A percentile compares a stretch with the other conserved stretches of the same genome.
phyloP scores from a whole-genome alignment of 2,888 invertebrate genomes.

The Pandemis cinnamomeana region DNA sequence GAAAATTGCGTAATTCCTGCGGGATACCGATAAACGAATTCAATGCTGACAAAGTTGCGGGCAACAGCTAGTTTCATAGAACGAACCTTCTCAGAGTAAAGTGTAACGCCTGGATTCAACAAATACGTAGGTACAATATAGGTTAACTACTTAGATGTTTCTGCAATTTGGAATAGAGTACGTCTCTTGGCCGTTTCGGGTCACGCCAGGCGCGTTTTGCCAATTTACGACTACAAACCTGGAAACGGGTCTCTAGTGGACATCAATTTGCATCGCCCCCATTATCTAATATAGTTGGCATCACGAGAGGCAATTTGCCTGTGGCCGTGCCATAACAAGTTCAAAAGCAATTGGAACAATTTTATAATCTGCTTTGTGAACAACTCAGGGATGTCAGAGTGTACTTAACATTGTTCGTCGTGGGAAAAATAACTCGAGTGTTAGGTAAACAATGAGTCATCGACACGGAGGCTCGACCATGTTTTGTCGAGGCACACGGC shows the following conservation, averaged over 20 bases:
- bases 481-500: neutral
- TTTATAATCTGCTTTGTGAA: conserved; percentile 73
- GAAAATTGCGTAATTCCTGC: too few relatives aligned
- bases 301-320: conserved; percentile 68
- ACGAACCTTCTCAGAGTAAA: too few relatives aligned
- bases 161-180: neutral
- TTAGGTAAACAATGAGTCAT: conserved; percentile 54
- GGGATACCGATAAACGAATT: too few relatives aligned
- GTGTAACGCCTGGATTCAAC: neutral
- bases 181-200: neutral
- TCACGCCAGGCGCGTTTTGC: conserved; percentile 12
- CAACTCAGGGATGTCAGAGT: conserved; percentile 48
- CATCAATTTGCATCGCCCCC: conserved; percentile 75
- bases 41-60: too few relatives aligned
- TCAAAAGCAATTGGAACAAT: conserved; percentile 78
- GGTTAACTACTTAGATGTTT: neutral
- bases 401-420: conserved; percentile 58
- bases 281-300: conserved; percentile 80
- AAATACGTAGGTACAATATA: too few relatives aligned
- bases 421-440: conserved; percentile 55
- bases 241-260: conserved; percentile 53
- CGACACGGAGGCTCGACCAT: conserved; percentile 26
- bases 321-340: conserved; percentile 65
- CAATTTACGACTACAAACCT: conserved; percentile 42
- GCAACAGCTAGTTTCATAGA: too few relatives aligned